A percentile compares a stretch with the other conserved stretches of the same genome.
phyloP scores from a whole-genome alignment of 2,113 vertebrate genomes.

The Archilochus colubris region DNA sequence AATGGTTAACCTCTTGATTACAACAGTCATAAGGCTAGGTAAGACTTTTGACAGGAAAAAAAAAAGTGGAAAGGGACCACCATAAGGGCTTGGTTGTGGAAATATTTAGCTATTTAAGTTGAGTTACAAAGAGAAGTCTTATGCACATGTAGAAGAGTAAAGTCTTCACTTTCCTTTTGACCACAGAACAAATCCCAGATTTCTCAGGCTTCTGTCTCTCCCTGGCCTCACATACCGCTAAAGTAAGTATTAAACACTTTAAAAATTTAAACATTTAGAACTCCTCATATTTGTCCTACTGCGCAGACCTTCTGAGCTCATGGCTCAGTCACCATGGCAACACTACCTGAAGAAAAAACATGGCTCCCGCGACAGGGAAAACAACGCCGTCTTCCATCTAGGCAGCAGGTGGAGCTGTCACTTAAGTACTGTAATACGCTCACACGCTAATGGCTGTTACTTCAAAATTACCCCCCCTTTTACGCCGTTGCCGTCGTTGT shows the following conservation, averaged over 20 bases:
- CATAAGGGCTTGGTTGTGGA: fast-evolving
- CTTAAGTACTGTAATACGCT: fast-evolving
- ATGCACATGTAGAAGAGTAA: fast-evolving
- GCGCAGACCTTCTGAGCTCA: fast-evolving
- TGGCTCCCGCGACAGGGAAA: neutral
- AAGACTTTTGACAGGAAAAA: neutral
- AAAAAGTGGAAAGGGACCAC: neutral
- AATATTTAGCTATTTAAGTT: fast-evolving
- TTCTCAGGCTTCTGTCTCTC: neutral
- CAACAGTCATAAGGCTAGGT: neutral
- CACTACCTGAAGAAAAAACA: neutral
- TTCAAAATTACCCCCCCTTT: too few relatives aligned
- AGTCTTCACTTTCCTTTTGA: fast-evolving
- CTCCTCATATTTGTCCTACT: fast-evolving
- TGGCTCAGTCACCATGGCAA: neutral
- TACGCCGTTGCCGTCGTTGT: too few relatives aligned
- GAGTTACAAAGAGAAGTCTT: neutral
- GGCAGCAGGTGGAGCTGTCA: neutral
- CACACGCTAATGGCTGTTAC: too few relatives aligned
- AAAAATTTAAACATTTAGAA: too few relatives aligned
- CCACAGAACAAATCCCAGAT: fast-evolving
- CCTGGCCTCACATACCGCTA: neutral
- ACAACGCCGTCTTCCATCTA: fast-evolving
- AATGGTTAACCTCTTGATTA: neutral
- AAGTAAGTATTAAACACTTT: fast-evolving